phyloP scores from a whole-genome alignment of 2,797 vertebrate species.

The Squalus acanthias region DNA sequence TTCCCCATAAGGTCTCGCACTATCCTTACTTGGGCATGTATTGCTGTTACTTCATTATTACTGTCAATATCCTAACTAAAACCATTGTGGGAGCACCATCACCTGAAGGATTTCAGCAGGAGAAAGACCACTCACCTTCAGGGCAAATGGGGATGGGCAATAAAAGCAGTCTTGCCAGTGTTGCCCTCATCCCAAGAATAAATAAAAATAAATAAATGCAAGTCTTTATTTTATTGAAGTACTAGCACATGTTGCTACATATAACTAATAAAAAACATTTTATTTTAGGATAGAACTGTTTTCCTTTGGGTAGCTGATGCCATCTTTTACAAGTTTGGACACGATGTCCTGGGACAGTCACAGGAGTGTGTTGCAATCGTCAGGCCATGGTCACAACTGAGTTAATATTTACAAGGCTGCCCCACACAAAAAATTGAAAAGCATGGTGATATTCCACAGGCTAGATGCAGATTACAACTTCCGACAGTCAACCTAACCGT shows the following conservation, averaged over 20 bases:
- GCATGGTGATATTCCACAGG: not conserved
- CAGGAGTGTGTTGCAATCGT: not conserved
- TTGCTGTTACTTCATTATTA: too few species aligned
- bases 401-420: not conserved
- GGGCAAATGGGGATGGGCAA: not conserved
- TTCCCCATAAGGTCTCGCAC: not conserved
- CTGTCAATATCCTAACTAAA: too few species aligned
- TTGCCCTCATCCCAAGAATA: not conserved
- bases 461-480: not conserved
- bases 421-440: not conserved
- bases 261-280: too few species aligned
- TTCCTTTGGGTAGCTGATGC: too few species aligned
- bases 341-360: not conserved
- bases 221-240: not conserved
- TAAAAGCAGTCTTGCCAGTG: not conserved
- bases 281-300: too few species aligned
- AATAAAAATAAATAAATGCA: not conserved
- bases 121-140: too few species aligned
- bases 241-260: too few species aligned
- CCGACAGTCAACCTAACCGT: not conserved
- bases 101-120: too few species aligned
- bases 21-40: not conserved
- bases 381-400: not conserved
- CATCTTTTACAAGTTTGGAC: not conserved
- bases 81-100: too few species aligned